Percentiles rank a stretch among this genome's conserved stretches.
Evolutionary conservation across 2,888 invertebrate species (phyloP).

Genomic region (Lasioglossum calceatum): DNA sequence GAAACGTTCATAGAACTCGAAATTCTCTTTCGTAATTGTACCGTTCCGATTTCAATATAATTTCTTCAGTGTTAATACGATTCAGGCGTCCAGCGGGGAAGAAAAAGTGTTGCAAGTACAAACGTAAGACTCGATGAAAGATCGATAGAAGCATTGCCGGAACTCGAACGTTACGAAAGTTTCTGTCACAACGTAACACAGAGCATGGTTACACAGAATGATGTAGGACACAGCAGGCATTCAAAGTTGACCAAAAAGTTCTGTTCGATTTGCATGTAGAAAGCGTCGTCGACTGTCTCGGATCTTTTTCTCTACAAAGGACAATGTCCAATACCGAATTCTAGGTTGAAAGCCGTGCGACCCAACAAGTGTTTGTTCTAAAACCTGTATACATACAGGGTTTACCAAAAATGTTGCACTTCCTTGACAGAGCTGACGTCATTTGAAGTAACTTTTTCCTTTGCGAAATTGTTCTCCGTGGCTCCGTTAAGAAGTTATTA

Average conservation of each 20-base stretch:
- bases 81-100: conserved; percentile 20
- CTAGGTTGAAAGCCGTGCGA: not conserved
- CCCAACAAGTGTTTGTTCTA: not conserved
- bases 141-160: conserved; percentile 58
- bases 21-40: conserved; percentile 29
- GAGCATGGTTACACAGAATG: conserved; percentile 37
- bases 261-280: conserved; percentile 31
- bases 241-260: conserved; percentile 38
- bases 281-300: conserved; percentile 27
- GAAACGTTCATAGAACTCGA: conserved; percentile 1
- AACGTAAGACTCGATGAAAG: conserved; percentile 55
- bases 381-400: not conserved
- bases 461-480: no score
- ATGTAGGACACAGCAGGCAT: conserved; percentile 51
- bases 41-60: conserved; percentile 47
- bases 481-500: no score
- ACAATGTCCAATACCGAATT: not conserved
- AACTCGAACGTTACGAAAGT: conserved; percentile 53
- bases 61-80: conserved; percentile 44
- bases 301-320: not conserved
- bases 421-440: not conserved
- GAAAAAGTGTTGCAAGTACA: conserved; percentile 53
- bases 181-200: conserved; percentile 44
- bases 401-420: not conserved
- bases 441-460: no score